Base-by-base conservation (phyloP, 1,140 invertebrate species). In the Diorhabda sublineata region DNA sequence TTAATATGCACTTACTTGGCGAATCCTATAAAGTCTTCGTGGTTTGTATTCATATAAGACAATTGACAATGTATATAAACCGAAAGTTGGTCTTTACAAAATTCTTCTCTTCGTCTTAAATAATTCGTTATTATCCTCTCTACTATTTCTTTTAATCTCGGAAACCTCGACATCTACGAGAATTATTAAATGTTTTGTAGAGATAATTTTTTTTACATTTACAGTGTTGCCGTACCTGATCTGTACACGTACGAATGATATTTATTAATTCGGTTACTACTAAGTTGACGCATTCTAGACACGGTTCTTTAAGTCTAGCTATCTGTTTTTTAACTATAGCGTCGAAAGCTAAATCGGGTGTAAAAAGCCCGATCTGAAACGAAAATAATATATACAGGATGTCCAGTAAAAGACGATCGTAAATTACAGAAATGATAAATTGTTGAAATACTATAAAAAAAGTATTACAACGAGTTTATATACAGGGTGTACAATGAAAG, bases 11-110 rank as follows among this genome's bases (percentile, higher is more conserved):
- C 90, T 88, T 87, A 98, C 97, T 98, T 99, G 74, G 97, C 96
- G 84, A 98, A 98, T 73, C 96, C 96, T 81, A 98, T 98, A 83
- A 99, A 99, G 85, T 99, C 98, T 86, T 99, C 98, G 81, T 99
- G 98, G 84, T 99, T 99, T 43, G 98, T 99, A 83, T 99, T 99
- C 95, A 99, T 99, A 82, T 99, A 99, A 4, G 98, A 95, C 67
- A 99, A 85, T 84, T 99, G 97, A 80, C 95, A 96, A 81, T 99
- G 96, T 61, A 98, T 94, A 59, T 98, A 85, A 69, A 98, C 83
- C 45, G 93, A 84, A 42, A 99, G 88, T 82, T 99, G 96, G 67
- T 98, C 95, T 85, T 99, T 99, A 82, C 97, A 97, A 74, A 89
- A 82, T 81, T 98, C 94, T 82, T 99, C 98, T 72, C 93, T 87